Conservation (phyloP, 2,797 vertebrate species). For the Xenentodon cancila region DNA sequence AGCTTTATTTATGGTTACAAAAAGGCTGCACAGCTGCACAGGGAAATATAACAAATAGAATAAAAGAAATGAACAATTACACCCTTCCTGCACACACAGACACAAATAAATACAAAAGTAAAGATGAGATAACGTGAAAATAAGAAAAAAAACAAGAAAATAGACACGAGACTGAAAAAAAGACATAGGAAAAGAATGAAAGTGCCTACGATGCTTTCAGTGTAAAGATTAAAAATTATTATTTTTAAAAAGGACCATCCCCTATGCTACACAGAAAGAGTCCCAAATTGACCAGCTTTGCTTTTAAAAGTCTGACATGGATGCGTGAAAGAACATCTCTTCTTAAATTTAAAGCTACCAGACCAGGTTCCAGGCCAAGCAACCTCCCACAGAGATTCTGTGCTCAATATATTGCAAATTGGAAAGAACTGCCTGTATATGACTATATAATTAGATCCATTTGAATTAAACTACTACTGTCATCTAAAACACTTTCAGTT, state of each 20-base stretch:
- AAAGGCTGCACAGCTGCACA: no score
- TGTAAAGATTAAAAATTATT: not conserved
- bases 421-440: no score
- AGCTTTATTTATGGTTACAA: not conserved
- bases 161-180: not conserved
- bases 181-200: no score
- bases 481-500: no score
- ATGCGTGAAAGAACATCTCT: not conserved
- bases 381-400: not conserved
- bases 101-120: not conserved
- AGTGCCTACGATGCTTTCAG: not conserved
- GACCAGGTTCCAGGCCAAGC: not conserved
- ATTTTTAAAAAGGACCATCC: not conserved
- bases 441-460: not conserved
- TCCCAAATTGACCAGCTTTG: not conserved
- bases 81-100: not conserved
- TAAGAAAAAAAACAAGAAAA: not conserved
- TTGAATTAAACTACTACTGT: no score
- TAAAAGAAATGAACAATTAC: not conserved
- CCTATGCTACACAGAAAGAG: not conserved
- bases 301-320: no score
- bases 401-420: no score
- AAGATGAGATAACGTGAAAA: not conserved
- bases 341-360: slow-evolving; percentile 6
- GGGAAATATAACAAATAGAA: no score